Percentiles rank a stretch among this genome's conserved stretches.
Conservation (phyloP, 2,888 invertebrate genomes). For the Lutraria lutraria region DNA sequence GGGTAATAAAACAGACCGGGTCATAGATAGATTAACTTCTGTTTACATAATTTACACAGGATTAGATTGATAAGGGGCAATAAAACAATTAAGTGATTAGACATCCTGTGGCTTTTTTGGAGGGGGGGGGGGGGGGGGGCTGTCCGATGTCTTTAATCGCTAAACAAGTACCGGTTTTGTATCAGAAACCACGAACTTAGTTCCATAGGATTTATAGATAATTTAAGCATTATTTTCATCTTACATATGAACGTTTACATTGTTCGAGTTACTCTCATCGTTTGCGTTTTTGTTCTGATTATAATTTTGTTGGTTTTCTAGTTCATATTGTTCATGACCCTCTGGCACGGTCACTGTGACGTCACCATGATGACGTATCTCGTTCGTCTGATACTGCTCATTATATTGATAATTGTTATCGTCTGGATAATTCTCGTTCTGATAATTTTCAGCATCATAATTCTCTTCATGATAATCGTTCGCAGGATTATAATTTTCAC, state of each 20-base stretch:
- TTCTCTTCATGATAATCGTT: background rate
- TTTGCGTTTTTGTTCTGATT: background rate
- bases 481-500: background rate
- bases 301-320: constrained; percentile 14
- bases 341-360: constrained; percentile 34
- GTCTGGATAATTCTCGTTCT: constrained; percentile 16
- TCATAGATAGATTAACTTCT: no score
- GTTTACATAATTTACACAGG: no score
- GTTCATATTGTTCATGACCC: constrained; percentile 30
- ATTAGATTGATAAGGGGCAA: no score
- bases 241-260: background rate
- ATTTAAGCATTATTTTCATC: background rate
- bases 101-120: no score
- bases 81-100: no score
- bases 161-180: no score
- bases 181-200: background rate
- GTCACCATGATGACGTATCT: constrained; percentile 45
- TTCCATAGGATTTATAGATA: background rate
- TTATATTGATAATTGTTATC: constrained; percentile 22
- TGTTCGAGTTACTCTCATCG: background rate
- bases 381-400: background rate
- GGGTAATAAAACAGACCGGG: no score
- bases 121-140: no score
- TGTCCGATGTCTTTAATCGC: no score
- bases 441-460: constrained; percentile 12